These are phyloP conservation scores for Montipora efflorescens DNA, from an alignment of 64 coral and sea anemone genomes.

Conservation along the genomic window DNA sequence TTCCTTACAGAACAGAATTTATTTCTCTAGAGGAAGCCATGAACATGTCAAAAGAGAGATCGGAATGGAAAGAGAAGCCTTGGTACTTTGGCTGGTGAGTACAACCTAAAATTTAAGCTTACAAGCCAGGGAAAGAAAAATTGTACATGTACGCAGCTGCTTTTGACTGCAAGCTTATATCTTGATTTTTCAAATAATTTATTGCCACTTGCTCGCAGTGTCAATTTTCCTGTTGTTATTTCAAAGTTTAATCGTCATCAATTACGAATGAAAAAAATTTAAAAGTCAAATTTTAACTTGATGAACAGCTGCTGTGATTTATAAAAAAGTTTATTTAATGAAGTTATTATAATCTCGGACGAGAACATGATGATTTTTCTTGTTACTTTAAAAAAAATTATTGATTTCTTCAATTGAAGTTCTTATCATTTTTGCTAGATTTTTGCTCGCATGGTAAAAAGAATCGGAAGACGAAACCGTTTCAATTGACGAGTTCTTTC, in stretches of 20 bases:
- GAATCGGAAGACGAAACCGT: no score
- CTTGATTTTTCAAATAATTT: not conserved
- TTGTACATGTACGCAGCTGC: not conserved
- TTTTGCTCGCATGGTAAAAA: no score
- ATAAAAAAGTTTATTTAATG: no score
- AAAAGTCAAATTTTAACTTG: conserved; percentile 18
- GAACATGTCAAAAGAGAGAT: conserved; percentile 88
- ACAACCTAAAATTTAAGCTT: not conserved
- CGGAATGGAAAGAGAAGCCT: conserved; percentile 82
- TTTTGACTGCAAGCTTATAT: not conserved
- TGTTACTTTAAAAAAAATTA: no score
- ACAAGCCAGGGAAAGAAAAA: not conserved
- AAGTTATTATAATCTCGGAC: no score
- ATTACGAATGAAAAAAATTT: conserved; percentile 15
- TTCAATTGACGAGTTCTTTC: no score
- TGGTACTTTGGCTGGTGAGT: conserved; percentile 99
- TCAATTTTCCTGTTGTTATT: conserved; percentile 8
- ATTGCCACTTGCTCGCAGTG: not conserved
- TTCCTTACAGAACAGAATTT: conserved; percentile 96
- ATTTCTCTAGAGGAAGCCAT: conserved; percentile 76
- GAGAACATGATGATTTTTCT: no score
- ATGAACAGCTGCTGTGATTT: no score
- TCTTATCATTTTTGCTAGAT: no score
- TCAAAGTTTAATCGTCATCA: not conserved
- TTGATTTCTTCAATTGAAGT: no score